Conservation (phyloP, 2,113 vertebrate genomes). For the Orycteropus afer region DNA sequence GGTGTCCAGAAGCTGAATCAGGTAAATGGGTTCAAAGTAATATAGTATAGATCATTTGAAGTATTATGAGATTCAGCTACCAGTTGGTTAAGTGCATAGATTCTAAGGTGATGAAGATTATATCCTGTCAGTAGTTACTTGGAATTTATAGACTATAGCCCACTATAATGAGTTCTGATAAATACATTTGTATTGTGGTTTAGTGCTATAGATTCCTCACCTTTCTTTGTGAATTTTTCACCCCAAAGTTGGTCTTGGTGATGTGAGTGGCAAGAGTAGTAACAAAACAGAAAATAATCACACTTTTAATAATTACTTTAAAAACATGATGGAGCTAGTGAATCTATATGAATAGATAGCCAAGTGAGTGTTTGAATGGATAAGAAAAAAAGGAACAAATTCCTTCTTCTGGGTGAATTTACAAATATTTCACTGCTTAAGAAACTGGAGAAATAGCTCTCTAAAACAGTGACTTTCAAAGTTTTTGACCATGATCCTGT, state of each 20-base stretch:
- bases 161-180: neutral
- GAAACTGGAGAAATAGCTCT: neutral
- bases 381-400: neutral
- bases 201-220: neutral
- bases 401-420: constrained; percentile 5
- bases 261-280: neutral
- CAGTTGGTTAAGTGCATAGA: neutral
- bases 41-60: neutral
- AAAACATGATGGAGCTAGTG: neutral
- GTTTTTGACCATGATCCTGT: neutral
- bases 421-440: neutral
- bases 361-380: neutral
- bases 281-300: constrained; percentile 31
- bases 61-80: neutral
- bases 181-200: neutral
- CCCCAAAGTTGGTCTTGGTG: neutral
- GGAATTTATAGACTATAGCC: neutral
- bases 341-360: neutral
- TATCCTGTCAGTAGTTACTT: constrained; percentile 13
- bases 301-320: neutral
- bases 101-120: constrained; percentile 12
- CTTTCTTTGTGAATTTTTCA: constrained; percentile 23
- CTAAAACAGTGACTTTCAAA: neutral
- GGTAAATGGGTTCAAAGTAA: constrained; percentile 81
- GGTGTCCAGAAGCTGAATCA: constrained; percentile 87